Evolutionary conservation across 2,797 vertebrate genomes (phyloP), one percentile per base, ranked within the genome.

Genomic region (Pelobates cultripes): DNA sequence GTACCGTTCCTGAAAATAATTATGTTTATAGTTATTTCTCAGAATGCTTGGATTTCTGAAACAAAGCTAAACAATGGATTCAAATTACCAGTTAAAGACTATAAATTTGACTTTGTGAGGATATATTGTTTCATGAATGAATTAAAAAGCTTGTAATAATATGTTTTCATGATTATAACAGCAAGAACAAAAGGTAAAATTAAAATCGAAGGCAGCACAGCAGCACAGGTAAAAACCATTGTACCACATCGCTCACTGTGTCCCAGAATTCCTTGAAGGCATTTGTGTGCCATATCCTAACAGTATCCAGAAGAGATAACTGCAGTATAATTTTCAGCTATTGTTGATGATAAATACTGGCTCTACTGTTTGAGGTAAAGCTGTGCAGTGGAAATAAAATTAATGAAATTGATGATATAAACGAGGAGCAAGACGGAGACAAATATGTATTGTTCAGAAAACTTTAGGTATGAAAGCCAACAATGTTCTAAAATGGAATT

Each of bases 131-230:
- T 42, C 40, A 57, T n/a, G 14, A 43, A 73, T 42, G 57, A 57
- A 57, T 73, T 57, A 57, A 10, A 73, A 42, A 43, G 40, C 53
- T 60, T 6, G 7, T 73, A 73, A 73, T 73, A 3, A 73, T 57
- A 73, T 73, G 51, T 75, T 63, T 63, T 75, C 41, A 61, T 40
- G 72, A 74, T 74, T 74, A 74, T 14, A 74, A 13, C 47, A 74
- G 70, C 72, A 74, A 9, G 14, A 44, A 70, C n/a, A 8, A 70
- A 43, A 8, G 13, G 3, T n/a, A 44, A 70, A 44, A 14, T n/a
- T 70, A 3, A 3, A 70, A 44, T 9, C 43, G 44, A n/a, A 44
- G 42, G 13, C 13, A 8, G 43, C 68, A 43, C 68, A 70, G 2
- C 68, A 70, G 45, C 41, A n/a, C 68, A 45, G 43, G 66, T 68